phyloP scores from a whole-genome alignment of 1,140 invertebrate genomes.

The Macrostomum lignano region DNA sequence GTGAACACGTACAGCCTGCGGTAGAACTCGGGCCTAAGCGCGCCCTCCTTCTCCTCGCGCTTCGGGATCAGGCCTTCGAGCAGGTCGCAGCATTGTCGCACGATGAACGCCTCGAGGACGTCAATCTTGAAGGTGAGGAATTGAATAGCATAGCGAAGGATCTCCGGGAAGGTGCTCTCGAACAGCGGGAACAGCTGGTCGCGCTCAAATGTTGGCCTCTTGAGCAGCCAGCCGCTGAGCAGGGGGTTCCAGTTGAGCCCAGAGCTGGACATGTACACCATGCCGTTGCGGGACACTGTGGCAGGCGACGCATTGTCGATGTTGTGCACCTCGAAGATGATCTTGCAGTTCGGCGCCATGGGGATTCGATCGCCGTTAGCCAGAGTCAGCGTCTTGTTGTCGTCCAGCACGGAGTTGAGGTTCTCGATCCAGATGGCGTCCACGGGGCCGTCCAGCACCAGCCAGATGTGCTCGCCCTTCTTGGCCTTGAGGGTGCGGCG shows the following conservation, averaged over 20 bases:
- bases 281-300: constrained; percentile 72
- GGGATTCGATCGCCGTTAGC: constrained; percentile 69
- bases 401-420: constrained; percentile 28
- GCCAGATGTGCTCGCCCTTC: constrained; percentile 32
- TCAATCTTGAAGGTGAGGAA: constrained; percentile 51
- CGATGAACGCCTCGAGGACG: constrained; percentile 61
- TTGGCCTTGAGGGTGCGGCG: constrained; percentile 63
- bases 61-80: constrained; percentile 49
- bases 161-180: constrained; percentile 44
- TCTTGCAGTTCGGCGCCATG: constrained; percentile 67
- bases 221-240: constrained; percentile 53
- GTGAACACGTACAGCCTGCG: constrained; percentile 37
- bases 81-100: constrained; percentile 35
- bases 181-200: constrained; percentile 38
- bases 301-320: constrained; percentile 83
- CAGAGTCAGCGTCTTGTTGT: constrained; percentile 44
- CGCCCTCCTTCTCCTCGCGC: not conserved
- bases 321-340: constrained; percentile 81
- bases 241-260: constrained; percentile 63
- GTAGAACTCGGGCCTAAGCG: no score
- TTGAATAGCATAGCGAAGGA: constrained; percentile 53
- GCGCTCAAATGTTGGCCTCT: constrained; percentile 37
- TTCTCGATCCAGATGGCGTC: constrained; percentile 30
- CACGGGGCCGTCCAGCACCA: constrained; percentile 27
- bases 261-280: constrained; percentile 90